phyloP scores from a whole-genome alignment of 2,113 vertebrate genomes.

The Rhynchomys soricoides region DNA sequence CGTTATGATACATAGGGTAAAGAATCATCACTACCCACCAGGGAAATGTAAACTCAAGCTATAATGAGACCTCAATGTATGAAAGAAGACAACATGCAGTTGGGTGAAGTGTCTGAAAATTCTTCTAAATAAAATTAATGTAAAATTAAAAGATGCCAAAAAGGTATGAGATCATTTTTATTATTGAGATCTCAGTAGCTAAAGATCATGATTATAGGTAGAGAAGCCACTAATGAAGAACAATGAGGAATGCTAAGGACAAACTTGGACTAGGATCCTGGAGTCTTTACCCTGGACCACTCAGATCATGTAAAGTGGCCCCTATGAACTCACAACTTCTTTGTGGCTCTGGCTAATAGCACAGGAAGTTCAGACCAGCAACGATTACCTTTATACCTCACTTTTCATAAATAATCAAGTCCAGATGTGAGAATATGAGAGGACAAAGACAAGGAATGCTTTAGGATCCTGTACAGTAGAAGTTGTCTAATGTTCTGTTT shows the following conservation, averaged over 20 bases:
- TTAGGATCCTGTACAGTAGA: conserved; percentile 9
- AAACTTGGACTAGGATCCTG: background rate
- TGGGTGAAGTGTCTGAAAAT: background rate
- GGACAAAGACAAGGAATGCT: background rate
- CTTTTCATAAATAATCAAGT: background rate
- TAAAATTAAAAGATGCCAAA: conserved; percentile 28
- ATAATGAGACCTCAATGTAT: background rate
- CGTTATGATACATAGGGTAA: background rate
- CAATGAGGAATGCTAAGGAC: background rate
- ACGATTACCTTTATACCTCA: background rate
- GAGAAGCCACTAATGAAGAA: background rate
- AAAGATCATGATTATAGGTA: background rate
- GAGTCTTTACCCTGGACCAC: background rate
- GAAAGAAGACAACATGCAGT: background rate
- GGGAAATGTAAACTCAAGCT: background rate
- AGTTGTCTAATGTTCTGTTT: background rate
- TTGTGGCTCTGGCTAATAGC: background rate
- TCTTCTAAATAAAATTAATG: background rate
- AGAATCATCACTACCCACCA: background rate
- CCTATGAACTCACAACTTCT: background rate
- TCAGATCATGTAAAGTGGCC: background rate
- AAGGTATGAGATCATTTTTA: background rate
- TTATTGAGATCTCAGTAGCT: background rate
- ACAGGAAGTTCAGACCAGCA: background rate
- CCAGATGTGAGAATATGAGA: background rate